phyloP scores from a whole-genome alignment of 1,140 invertebrate genomes.

The Eubasilissa regina region DNA sequence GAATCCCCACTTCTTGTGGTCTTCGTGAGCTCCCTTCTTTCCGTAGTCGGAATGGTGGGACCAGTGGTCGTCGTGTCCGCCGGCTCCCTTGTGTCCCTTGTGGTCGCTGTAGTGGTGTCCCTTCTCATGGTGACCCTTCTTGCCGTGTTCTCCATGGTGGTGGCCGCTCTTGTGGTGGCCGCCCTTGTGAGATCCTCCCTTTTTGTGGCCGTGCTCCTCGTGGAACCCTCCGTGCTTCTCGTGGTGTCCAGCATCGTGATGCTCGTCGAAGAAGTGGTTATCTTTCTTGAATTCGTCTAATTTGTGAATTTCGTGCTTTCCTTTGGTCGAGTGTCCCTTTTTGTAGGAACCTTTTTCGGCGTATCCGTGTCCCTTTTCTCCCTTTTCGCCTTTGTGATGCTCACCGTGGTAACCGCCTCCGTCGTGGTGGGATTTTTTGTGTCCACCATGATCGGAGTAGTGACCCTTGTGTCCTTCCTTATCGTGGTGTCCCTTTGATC shows the following conservation, averaged over 20 bases:
- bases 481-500: constrained; percentile 80
- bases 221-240: constrained; percentile 79
- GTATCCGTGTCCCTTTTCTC: constrained; percentile 78
- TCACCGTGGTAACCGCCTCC: constrained; percentile 78
- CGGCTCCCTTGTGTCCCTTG: constrained; percentile 69
- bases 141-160: constrained; percentile 66
- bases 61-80: constrained; percentile 73
- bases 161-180: constrained; percentile 78
- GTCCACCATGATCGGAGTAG: constrained; percentile 80
- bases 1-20: constrained; percentile 72
- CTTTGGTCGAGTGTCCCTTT: constrained; percentile 84
- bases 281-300: constrained; percentile 74
- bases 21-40: constrained; percentile 75
- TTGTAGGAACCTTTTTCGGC: constrained; percentile 78
- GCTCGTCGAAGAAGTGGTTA: constrained; percentile 82
- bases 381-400: constrained; percentile 82
- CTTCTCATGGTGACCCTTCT: constrained; percentile 66
- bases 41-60: constrained; percentile 76
- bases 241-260: constrained; percentile 82
- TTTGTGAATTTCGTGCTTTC: constrained; percentile 84
- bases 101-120: constrained; percentile 75
- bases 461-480: constrained; percentile 80
- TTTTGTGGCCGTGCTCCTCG: constrained; percentile 78
- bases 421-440: constrained; percentile 82
- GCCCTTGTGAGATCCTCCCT: constrained; percentile 79